Percentiles rank a stretch among this genome's conserved stretches.
Conservation (phyloP, 2,888 invertebrate species). For the Scaptomyza flava region DNA sequence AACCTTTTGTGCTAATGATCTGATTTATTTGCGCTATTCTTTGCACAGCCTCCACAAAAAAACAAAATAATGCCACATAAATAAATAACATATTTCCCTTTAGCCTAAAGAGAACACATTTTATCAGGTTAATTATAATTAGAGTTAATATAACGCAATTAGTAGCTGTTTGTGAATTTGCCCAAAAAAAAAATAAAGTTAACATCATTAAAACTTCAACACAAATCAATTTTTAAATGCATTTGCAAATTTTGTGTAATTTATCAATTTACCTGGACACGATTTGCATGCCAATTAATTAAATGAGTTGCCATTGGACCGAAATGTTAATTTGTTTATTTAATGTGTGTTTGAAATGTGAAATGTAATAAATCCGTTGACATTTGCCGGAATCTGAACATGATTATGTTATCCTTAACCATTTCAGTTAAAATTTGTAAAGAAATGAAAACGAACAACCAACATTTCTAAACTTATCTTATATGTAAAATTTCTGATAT, state of each 20-base stretch:
- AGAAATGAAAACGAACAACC: neutral
- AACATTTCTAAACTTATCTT: neutral
- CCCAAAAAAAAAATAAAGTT: neutral
- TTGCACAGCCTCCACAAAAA: slow-evolving; percentile 41
- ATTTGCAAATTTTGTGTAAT: slow-evolving; percentile 14
- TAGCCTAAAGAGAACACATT: slow-evolving; percentile 4
- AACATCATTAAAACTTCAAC: slow-evolving; percentile 35
- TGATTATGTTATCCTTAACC: neutral
- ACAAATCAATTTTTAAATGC: slow-evolving; percentile 9
- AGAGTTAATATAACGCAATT: slow-evolving; percentile 39
- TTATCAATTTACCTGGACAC: slow-evolving; percentile 8
- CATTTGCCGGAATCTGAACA: neutral
- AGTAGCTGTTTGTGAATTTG: slow-evolving; percentile 4
- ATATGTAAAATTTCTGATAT: no score
- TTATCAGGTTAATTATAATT: slow-evolving; percentile 47
- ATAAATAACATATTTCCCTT: slow-evolving; percentile 46
- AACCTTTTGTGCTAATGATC: slow-evolving; percentile 69
- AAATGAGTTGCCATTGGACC: slow-evolving; percentile 18
- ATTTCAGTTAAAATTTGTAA: no score
- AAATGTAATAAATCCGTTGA: neutral
- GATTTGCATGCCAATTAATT: slow-evolving; percentile 31
- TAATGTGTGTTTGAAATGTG: neutral
- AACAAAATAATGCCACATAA: slow-evolving; percentile 53
- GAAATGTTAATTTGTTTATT: neutral
- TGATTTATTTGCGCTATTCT: slow-evolving; percentile 66